Conservation (phyloP, 64 coral and sea anemone genomes). For the Cladopsammia gracilis region DNA sequence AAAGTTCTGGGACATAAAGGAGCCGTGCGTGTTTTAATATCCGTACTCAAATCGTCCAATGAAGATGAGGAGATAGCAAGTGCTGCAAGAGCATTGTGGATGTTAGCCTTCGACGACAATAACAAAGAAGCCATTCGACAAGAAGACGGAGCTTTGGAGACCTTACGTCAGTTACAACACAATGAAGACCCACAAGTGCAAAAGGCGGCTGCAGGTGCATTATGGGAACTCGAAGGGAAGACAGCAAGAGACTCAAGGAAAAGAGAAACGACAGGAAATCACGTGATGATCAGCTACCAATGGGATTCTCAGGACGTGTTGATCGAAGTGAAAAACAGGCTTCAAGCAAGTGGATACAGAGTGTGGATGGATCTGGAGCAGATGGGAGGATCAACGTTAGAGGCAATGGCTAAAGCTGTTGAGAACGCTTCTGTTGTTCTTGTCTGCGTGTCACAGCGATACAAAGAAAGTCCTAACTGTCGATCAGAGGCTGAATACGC, state of each 20-base stretch:
- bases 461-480: constrained; percentile 76
- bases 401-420: constrained; percentile 70
- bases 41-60: constrained; percentile 35
- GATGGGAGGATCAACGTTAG: constrained; percentile 77
- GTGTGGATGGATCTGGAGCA: constrained; percentile 84
- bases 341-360: constrained; percentile 35
- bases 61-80: constrained; percentile 33
- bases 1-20: constrained; percentile 26
- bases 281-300: constrained; percentile 86
- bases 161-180: not conserved
- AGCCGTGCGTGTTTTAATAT: constrained; percentile 43
- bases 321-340: constrained; percentile 64
- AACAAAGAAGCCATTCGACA: constrained; percentile 45
- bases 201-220: constrained; percentile 62
- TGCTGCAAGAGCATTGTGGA: constrained; percentile 44
- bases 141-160: constrained; percentile 31
- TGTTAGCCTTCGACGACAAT: constrained; percentile 66
- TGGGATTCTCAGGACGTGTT: constrained; percentile 67
- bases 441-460: constrained; percentile 61
- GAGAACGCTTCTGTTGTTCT: constrained; percentile 65
- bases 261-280: constrained; percentile 11
- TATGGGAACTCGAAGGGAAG: constrained; percentile 73
- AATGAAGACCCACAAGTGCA: constrained; percentile 39
- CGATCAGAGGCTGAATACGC: constrained; percentile 66
- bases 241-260: not conserved